Evolutionary conservation across 1,140 invertebrate species (phyloP).

Genomic region (Venustaconcha ellipsiformis): DNA sequence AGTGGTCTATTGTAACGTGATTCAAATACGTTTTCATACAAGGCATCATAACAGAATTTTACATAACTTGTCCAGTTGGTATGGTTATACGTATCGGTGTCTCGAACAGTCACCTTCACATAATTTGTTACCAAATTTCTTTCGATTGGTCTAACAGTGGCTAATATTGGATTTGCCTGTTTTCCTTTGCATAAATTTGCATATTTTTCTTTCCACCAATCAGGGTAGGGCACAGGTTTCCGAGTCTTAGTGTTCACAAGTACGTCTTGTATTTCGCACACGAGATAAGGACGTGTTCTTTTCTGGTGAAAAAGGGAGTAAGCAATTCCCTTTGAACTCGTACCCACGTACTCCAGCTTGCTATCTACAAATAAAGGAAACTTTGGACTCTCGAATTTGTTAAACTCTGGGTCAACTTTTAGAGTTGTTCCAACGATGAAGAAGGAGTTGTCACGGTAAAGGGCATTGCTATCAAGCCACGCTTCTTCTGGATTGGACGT

Average conservation of each 20-base stretch:
- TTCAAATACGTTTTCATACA: slow-evolving; percentile 3
- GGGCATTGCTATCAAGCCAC: not conserved
- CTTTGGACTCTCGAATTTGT: slow-evolving; percentile 4
- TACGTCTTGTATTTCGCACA: slow-evolving; percentile 18
- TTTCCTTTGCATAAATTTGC: not conserved
- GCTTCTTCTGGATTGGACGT: not conserved
- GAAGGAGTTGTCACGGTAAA: not conserved
- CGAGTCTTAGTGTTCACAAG: not conserved
- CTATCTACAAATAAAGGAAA: slow-evolving; percentile 2
- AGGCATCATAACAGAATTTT: slow-evolving; percentile 16
- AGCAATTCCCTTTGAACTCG: not conserved
- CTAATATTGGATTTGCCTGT: not conserved
- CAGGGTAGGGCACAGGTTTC: slow-evolving; percentile 8
- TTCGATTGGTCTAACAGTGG: not conserved
- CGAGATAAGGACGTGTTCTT: not conserved
- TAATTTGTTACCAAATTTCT: not conserved
- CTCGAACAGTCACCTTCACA: slow-evolving; percentile 1
- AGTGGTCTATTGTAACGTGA: not conserved
- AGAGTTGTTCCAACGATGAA: not conserved
- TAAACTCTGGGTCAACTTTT: not conserved
- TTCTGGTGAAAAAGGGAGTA: slow-evolving; percentile 2
- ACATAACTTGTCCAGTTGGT: slow-evolving; percentile 16
- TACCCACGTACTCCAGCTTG: slow-evolving; percentile 3
- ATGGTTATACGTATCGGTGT: slow-evolving; percentile 16
- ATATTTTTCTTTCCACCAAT: slow-evolving; percentile 12